Evolutionary conservation across 35 echinoderm and acorn worm genomes (phyloP).

Genomic region (Heliocidaris tuberculata): DNA sequence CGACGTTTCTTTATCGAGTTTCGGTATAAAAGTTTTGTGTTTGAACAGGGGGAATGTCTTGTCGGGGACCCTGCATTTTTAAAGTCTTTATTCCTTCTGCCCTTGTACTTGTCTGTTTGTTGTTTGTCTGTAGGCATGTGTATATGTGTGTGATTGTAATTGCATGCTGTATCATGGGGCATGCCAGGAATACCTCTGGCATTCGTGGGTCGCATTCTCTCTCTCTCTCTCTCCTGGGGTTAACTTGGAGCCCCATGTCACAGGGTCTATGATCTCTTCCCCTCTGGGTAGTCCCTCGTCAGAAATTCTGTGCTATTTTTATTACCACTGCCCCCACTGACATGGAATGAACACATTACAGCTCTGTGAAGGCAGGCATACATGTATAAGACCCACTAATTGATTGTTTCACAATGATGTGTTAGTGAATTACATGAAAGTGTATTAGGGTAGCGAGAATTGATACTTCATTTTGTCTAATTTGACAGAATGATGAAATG

Average conservation of each 20-base stretch:
- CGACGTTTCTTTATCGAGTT: too few species aligned
- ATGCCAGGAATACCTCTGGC: neutral
- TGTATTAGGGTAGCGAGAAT: too few species aligned
- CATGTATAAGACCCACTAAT: too few species aligned
- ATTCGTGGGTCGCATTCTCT: neutral
- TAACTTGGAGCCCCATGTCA: neutral
- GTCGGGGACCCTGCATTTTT: too few species aligned
- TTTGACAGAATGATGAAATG: too few species aligned
- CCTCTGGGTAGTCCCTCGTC: neutral
- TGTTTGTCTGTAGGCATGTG: neutral
- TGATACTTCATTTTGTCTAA: too few species aligned
- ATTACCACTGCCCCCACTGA: neutral
- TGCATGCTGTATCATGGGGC: neutral
- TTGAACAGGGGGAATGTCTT: neutral
- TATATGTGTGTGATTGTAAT: neutral
- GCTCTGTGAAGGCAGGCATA: too few species aligned
- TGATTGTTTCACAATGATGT: too few species aligned
- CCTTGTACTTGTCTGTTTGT: neutral
- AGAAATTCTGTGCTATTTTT: neutral
- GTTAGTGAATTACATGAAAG: too few species aligned
- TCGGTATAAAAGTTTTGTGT: too few species aligned
- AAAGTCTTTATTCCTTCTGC: neutral
- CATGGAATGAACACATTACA: too few species aligned
- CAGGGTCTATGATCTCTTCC: neutral
- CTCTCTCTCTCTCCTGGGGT: neutral